A percentile compares a stretch with the other conserved stretches of the same genome.
Conservation (phyloP, 2,888 invertebrate genomes). For the Drosophila formosana region DNA sequence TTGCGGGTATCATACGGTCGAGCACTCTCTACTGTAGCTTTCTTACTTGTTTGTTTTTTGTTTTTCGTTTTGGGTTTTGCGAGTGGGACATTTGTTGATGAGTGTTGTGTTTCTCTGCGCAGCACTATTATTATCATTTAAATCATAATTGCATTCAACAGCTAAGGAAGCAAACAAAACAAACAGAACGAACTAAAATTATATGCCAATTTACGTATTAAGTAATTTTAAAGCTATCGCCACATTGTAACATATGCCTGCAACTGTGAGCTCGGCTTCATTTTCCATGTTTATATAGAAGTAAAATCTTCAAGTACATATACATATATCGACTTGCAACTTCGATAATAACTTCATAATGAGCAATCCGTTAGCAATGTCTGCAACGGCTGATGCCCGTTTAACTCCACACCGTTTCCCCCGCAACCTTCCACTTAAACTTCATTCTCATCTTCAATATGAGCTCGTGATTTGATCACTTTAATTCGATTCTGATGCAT, state of each 20-base stretch:
- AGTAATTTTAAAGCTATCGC: constrained; percentile 52
- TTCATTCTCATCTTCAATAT: background rate
- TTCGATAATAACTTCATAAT: constrained; percentile 74
- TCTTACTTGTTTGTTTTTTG: constrained; percentile 10
- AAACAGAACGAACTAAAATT: constrained; percentile 40
- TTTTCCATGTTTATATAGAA: constrained; percentile 29
- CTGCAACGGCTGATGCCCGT: constrained; percentile 7
- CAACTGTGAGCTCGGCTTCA: constrained; percentile 11
- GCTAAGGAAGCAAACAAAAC: constrained; percentile 26
- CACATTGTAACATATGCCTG: constrained; percentile 18
- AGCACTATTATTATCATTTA: constrained; percentile 60
- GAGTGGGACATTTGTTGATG: constrained; percentile 64
- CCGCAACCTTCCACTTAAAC: background rate
- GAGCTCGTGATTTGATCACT: constrained; percentile 26
- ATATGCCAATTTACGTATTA: constrained; percentile 62
- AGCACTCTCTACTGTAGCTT: too few species aligned
- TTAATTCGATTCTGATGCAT: constrained; percentile 49
- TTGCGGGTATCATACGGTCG: too few species aligned
- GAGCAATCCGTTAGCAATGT: constrained; percentile 63
- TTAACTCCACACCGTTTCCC: background rate
- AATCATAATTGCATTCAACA: constrained; percentile 67
- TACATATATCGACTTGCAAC: constrained; percentile 44
- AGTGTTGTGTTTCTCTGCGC: constrained; percentile 59
- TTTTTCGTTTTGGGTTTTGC: constrained; percentile 29
- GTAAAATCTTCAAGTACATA: constrained; percentile 45